A percentile compares a stretch with the other conserved stretches of the same genome.
Conservation (phyloP, 1,140 invertebrate species). For the Drosophila ogumai region DNA sequence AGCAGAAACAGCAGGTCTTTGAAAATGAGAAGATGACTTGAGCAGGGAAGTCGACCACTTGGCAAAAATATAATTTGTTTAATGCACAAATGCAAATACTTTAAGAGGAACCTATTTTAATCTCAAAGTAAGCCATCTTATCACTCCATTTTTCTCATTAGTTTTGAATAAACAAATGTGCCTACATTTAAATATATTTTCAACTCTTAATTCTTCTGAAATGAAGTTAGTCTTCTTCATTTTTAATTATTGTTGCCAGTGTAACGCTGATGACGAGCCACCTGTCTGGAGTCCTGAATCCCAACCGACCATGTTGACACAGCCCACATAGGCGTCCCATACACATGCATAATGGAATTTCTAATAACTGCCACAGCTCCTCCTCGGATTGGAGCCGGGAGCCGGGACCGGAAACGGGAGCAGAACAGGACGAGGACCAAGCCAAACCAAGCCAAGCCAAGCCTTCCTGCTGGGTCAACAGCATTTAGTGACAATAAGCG, state of each 20-base stretch:
- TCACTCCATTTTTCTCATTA: neutral
- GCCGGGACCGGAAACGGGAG: neutral
- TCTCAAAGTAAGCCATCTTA: no score
- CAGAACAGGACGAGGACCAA: neutral
- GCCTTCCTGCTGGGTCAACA: conserved; percentile 59
- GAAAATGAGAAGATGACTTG: conserved; percentile 12
- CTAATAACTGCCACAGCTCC: conserved; percentile 65
- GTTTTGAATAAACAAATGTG: neutral
- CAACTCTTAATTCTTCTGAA: neutral
- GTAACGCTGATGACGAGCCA: conserved; percentile 21
- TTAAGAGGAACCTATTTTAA: neutral
- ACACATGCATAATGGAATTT: conserved; percentile 79
- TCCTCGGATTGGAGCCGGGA: conserved; percentile 1
- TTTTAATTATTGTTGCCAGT: conserved; percentile 10
- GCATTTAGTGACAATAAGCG: conserved; percentile 61
- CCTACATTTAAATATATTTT: neutral
- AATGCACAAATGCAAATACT: neutral
- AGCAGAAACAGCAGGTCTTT: conserved; percentile 32
- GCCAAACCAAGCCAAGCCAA: conserved; percentile 4
- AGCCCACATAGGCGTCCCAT: conserved; percentile 54
- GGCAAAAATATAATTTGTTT: neutral
- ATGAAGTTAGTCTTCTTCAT: neutral
- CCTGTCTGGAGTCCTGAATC: conserved; percentile 33
- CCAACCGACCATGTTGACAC: conserved; percentile 62
- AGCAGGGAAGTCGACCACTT: conserved; percentile 10